Conservation (phyloP, 1,140 invertebrate species). For the Spodoptera litura region DNA sequence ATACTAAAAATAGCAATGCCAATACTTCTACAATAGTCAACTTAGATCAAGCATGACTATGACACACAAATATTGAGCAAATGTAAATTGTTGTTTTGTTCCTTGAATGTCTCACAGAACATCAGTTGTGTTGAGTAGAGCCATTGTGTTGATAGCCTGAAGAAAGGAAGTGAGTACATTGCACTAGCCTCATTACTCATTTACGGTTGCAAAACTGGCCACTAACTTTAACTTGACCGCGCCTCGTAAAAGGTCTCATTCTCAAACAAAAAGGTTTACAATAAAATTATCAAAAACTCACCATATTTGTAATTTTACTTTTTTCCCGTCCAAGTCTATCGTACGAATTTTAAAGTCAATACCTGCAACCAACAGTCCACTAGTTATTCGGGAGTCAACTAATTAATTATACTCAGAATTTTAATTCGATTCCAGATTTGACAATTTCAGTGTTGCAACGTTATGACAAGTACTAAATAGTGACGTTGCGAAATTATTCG, state of each 20-base stretch:
- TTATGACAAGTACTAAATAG: too few relatives aligned
- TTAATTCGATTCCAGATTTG: too few relatives aligned
- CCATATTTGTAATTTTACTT: slow-evolving; percentile 99
- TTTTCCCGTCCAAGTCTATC: slow-evolving; percentile 98
- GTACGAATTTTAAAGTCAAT: slow-evolving; percentile 99
- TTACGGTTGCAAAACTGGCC: slow-evolving; percentile 38
- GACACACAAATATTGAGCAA: slow-evolving; percentile 24
- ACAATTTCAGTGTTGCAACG: too few relatives aligned
- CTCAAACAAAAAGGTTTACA: neutral
- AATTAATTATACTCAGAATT: too few relatives aligned
- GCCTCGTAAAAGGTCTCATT: slow-evolving; percentile 11
- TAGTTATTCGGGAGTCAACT: slow-evolving; percentile 65
- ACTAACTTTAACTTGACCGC: slow-evolving; percentile 16
- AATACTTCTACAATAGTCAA: neutral
- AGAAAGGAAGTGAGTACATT: slow-evolving; percentile 42
- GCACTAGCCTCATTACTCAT: slow-evolving; percentile 40
- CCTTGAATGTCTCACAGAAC: slow-evolving; percentile 42
- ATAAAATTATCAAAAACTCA: slow-evolving; percentile 82
- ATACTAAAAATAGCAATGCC: neutral
- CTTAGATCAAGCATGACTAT: slow-evolving; percentile 28
- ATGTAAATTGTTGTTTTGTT: slow-evolving; percentile 45
- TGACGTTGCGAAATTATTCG: too few relatives aligned
- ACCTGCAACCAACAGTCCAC: slow-evolving; percentile 89
- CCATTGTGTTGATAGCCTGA: slow-evolving; percentile 36
- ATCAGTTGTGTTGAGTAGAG: slow-evolving; percentile 29